Percentiles rank a stretch among this genome's conserved stretches.
Evolutionary conservation across 2,888 invertebrate genomes (phyloP).

Genomic region (Cerceris ruficornis): DNA sequence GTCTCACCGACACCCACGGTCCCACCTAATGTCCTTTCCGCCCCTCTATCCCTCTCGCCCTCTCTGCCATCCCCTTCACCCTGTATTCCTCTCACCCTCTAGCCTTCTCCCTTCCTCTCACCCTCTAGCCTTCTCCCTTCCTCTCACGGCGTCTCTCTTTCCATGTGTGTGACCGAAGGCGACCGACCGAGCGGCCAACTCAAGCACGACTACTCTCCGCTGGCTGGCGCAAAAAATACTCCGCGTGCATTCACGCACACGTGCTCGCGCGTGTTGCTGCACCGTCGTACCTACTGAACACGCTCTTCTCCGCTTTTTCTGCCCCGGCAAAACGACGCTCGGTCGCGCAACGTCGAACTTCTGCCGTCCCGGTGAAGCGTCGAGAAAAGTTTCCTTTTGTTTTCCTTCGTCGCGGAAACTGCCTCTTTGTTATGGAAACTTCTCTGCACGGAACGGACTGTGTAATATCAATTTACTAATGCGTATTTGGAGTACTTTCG

Average conservation of each 20-base stretch:
- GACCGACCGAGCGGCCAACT: conserved; percentile 63
- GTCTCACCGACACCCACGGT: conserved; percentile 2
- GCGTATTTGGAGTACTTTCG: conserved; percentile 19
- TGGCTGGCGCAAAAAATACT: conserved; percentile 65
- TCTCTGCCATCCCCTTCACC: conserved; percentile 20
- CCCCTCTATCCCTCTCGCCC: conserved; percentile 19
- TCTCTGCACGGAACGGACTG: neutral
- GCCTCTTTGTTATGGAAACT: conserved; percentile 32
- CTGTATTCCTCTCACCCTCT: conserved; percentile 21
- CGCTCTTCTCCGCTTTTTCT: conserved; percentile 18
- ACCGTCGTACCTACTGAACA: conserved; percentile 19
- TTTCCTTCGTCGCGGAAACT: conserved; percentile 14
- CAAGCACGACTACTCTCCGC: conserved; percentile 68
- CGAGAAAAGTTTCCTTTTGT: neutral
- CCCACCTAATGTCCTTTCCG: conserved; percentile 16
- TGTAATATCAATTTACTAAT: conserved; percentile 22
- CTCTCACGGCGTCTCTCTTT: conserved; percentile 20
- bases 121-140: conserved; percentile 29
- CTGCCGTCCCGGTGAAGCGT: neutral
- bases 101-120: conserved; percentile 20
- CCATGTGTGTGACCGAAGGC: conserved; percentile 62
- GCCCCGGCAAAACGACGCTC: conserved; percentile 33
- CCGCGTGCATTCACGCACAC: conserved; percentile 72
- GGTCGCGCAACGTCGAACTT: conserved; percentile 34
- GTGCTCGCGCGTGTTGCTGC: conserved; percentile 53